Evolutionary conservation across 2,888 invertebrate genomes (phyloP).

Genomic region (Lithophane semibrunnea): DNA sequence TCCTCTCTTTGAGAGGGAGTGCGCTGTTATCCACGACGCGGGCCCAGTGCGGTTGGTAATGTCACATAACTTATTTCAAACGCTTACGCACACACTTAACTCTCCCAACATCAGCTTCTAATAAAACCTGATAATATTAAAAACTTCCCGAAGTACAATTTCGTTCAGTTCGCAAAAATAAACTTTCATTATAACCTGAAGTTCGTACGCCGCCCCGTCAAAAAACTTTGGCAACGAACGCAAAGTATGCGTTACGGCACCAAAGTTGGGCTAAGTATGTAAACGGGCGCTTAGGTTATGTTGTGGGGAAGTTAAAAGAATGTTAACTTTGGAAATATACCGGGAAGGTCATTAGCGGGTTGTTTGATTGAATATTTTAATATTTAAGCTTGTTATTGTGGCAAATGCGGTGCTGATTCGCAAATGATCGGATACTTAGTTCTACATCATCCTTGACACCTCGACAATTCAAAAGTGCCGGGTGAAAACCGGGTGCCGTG

Average conservation of each 20-base stretch:
- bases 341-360: constrained; percentile 15
- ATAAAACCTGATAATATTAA: constrained; percentile 60
- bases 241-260: constrained; percentile 45
- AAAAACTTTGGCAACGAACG: constrained; percentile 46
- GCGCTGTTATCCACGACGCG: too few species aligned
- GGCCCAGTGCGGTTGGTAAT: too few species aligned
- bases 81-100: background rate
- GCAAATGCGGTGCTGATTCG: background rate
- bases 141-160: constrained; percentile 44
- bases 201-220: constrained; percentile 48
- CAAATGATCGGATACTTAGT: background rate
- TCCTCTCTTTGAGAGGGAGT: too few species aligned
- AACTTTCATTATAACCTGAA: constrained; percentile 61
- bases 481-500: too few species aligned
- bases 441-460: background rate
- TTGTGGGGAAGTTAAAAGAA: constrained; percentile 9
- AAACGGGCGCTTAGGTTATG: constrained; percentile 35
- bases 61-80: background rate
- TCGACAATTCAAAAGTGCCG: too few species aligned
- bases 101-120: constrained; percentile 10
- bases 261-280: constrained; percentile 42
- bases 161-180: constrained; percentile 48
- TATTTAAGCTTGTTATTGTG: background rate
- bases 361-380: constrained; percentile 4
- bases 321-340: constrained; percentile 2